Base-by-base conservation (phyloP, 2,113 vertebrate genomes). In the Pyxicephalus adspersus region DNA sequence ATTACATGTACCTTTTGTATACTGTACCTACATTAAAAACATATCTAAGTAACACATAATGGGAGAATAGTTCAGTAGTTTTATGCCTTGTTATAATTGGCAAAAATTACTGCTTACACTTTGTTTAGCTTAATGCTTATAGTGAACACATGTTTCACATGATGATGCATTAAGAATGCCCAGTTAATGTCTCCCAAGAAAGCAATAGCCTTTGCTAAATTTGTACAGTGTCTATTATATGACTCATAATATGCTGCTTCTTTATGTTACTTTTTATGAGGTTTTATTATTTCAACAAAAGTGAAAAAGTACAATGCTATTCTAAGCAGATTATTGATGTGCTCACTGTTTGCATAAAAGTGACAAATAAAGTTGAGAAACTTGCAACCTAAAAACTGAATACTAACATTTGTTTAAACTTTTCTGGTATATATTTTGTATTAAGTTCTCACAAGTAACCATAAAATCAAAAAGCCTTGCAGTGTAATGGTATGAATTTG, bases 81-180 rank as follows among this genome's bases (percentile, higher is more conserved):
- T 58, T 73, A 2, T 34, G 20, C 22, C 70, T 73, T 73, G 54
- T 58, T 60, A 60, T n/a, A 74, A 28, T 34, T 23, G 5, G 11
- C 58, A 74, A 74, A 60, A 60, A 57, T 58, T 58, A 38, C 15
- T 61, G 55, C 58, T 57, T 22, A n/a, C 13, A 20, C 50, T 74
- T 74, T 74, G 71, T 74, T 73, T 74, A 58, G 28, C 54, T 58
- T 58, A 74, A 74, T 74, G 71, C 9, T 45, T 54, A 74, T 74
- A 74, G 55, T 60, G 60, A 74, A 74, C 58, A 60, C 20, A 60
- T 22, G 31, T 29, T 58, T 28, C 55, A 60, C 71, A 74, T 74
- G 71, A 54, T 74, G 71, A 74, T 74, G 71, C 71, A 74, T 74
- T 74, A 74, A 38, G 71, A 38, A 74, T 74, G 71, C 54, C 54